Evolutionary conservation across 1,140 invertebrate genomes (phyloP).

Genomic region (Aphis craccivora): DNA sequence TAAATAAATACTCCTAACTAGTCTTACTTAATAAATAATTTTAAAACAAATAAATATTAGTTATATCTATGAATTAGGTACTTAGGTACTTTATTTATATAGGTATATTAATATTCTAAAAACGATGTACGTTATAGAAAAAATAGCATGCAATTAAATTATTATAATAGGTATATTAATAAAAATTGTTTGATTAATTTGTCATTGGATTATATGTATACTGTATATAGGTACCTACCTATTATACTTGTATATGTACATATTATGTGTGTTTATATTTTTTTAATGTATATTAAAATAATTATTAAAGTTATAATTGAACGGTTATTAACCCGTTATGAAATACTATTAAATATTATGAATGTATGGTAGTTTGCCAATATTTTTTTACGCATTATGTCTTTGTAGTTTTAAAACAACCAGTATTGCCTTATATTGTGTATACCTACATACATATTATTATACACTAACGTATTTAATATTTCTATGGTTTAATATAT

Average conservation of each 20-base stretch:
- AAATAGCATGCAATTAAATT: too few relatives aligned
- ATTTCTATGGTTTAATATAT: not conserved
- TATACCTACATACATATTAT: not conserved
- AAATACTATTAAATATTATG: not conserved
- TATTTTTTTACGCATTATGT: not conserved
- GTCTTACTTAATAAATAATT: too few relatives aligned
- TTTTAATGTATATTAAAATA: not conserved
- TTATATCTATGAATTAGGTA: too few relatives aligned
- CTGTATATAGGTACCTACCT: not conserved
- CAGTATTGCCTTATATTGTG: conserved; percentile 30
- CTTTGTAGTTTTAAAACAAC: not conserved
- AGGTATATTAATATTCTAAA: too few relatives aligned
- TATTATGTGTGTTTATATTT: not conserved
- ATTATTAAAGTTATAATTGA: not conserved
- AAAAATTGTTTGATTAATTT: not conserved
- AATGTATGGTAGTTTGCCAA: conserved; percentile 22
- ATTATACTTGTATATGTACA: too few relatives aligned
- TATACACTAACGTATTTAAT: not conserved
- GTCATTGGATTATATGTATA: not conserved
- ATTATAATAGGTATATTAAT: not conserved
- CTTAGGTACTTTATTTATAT: too few relatives aligned
- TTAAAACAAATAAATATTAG: too few relatives aligned
- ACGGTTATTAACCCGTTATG: not conserved
- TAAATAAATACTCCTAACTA: too few relatives aligned
- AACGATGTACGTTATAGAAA: too few relatives aligned